phyloP scores from a whole-genome alignment of 2,797 vertebrate species.

The Acropternis orthonyx region DNA sequence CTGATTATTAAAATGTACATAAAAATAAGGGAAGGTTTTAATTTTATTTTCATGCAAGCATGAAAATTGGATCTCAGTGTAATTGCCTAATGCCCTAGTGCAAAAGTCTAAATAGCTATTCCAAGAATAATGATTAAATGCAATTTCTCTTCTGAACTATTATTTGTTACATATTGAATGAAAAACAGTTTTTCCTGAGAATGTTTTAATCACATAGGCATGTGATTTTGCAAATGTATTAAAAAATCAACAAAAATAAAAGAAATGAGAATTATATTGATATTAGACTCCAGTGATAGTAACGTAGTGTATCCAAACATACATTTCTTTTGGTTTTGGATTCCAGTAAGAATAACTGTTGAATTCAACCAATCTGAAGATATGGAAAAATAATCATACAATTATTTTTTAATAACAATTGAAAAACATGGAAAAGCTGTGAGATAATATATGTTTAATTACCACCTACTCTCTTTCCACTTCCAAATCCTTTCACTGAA shows the following conservation, averaged over 20 bases:
- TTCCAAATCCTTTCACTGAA: neutral
- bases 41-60: neutral
- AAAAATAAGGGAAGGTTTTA: neutral
- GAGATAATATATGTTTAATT: neutral
- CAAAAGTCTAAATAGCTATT: neutral
- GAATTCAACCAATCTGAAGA: neutral
- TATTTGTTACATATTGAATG: neutral
- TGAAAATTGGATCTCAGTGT: neutral
- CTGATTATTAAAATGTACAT: neutral
- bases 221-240: neutral
- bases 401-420: neutral
- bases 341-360: neutral
- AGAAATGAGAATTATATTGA: neutral
- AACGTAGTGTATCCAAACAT: neutral
- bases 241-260: neutral
- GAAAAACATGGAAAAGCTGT: neutral
- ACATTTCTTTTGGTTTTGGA: neutral
- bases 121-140: neutral
- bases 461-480: neutral
- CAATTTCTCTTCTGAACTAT: neutral
- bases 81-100: neutral
- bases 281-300: neutral
- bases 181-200: neutral
- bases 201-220: neutral
- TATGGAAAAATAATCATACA: neutral